Evolutionary conservation across 2,797 vertebrate species (phyloP).

Genomic region (Tadarida brasiliensis): DNA sequence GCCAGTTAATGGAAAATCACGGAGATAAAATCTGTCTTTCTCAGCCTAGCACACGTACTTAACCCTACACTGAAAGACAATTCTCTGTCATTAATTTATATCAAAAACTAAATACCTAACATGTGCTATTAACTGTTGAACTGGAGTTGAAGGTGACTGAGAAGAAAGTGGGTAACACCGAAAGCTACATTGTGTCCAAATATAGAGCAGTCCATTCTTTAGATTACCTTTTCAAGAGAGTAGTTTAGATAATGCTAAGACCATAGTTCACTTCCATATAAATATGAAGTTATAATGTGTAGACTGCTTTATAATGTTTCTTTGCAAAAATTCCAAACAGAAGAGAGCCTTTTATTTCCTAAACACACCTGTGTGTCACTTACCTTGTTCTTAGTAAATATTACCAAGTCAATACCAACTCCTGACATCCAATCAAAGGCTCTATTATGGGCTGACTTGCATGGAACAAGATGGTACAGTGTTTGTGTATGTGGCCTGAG

Average conservation of each 20-base stretch:
- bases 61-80: not conserved
- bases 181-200: not conserved
- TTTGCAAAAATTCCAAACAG: conserved; percentile 8
- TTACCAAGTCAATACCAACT: not conserved
- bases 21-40: not conserved
- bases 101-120: not conserved
- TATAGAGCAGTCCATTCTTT: not conserved
- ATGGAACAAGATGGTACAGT: not conserved
- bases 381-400: conserved; percentile 7
- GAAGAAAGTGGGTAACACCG: not conserved
- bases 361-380: not conserved
- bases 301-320: not conserved
- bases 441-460: conserved; percentile 6
- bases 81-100: conserved; percentile 27
- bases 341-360: not conserved
- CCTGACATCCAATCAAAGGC: conserved; percentile 26
- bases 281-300: not conserved
- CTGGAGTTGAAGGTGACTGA: not conserved
- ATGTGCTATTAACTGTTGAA: not conserved
- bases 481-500: not conserved
- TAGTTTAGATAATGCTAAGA: not conserved
- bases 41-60: not conserved
- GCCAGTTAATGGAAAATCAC: not conserved
- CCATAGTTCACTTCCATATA: not conserved
- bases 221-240: not conserved